Percentiles rank a stretch among this genome's conserved stretches.
phyloP scores from a whole-genome alignment of 2,113 vertebrate species.

The Gnathonemus longibarbis region DNA sequence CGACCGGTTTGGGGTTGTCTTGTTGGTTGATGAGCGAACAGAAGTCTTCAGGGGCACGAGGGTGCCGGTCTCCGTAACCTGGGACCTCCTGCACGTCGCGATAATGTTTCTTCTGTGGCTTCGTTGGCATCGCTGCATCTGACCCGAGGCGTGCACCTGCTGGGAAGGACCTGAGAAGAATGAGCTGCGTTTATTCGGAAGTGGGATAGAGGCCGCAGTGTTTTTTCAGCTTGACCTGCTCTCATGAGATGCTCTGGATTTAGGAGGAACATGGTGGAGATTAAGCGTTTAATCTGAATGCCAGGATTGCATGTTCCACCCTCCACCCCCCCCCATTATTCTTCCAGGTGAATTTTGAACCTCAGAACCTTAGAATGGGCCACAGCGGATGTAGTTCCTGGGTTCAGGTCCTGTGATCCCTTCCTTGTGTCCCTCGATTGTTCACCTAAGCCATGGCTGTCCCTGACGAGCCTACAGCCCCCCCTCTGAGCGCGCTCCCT shows the following conservation, averaged over 20 bases:
- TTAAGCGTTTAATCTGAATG: constrained; percentile 9
- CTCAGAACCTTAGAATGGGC: neutral
- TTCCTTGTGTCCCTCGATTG: neutral
- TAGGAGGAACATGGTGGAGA: neutral
- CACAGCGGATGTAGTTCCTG: neutral
- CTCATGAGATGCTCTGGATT: neutral
- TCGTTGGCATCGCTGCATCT: neutral
- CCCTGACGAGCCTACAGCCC: neutral
- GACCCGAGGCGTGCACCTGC: neutral
- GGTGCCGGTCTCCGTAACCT: neutral
- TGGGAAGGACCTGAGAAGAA: neutral
- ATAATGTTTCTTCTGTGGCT: neutral
- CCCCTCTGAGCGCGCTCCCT: neutral
- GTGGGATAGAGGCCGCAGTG: neutral
- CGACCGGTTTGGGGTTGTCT: neutral
- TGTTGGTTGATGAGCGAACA: neutral
- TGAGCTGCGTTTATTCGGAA: neutral
- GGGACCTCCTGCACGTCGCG: neutral
- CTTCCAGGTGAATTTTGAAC: neutral
- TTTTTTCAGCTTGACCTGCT: neutral
- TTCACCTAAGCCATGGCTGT: neutral
- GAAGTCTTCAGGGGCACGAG: neutral
- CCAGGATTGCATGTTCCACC: neutral
- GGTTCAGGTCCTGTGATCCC: neutral
- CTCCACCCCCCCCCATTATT: neutral